phyloP scores from a whole-genome alignment of 2,797 vertebrate species.

The Scarus forsteni region DNA sequence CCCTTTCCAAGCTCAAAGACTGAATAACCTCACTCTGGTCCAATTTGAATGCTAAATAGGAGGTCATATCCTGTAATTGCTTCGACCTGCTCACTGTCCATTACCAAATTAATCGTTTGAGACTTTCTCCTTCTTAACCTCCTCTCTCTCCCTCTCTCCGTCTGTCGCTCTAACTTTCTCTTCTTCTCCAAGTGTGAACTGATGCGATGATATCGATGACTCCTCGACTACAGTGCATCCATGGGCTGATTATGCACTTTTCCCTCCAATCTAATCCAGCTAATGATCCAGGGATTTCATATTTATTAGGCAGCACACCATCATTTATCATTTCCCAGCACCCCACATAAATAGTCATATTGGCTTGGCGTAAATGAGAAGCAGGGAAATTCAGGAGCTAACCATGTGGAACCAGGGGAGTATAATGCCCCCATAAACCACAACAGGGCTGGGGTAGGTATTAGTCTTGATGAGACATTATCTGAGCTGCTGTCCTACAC shows the following conservation, averaged over 20 bases:
- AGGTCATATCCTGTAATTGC: conserved; percentile 55
- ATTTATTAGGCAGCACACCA: conserved; percentile 64
- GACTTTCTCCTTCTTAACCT: conserved; percentile 21
- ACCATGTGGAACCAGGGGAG: conserved; percentile 43
- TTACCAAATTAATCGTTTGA: conserved; percentile 55
- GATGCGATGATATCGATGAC: conserved; percentile 58
- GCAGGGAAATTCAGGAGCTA: conserved; percentile 49
- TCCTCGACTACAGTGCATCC: conserved; percentile 50
- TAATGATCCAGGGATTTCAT: conserved; percentile 79
- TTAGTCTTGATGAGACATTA: conserved; percentile 44
- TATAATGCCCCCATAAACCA: conserved; percentile 38
- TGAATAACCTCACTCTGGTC: conserved; percentile 34
- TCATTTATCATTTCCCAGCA: conserved; percentile 70
- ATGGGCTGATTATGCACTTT: conserved; percentile 74
- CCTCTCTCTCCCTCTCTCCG: conserved; percentile 5
- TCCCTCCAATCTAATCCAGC: conserved; percentile 72
- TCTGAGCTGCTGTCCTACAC: conserved; percentile 3
- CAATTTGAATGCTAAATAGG: conserved; percentile 64
- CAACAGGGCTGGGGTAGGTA: conserved; percentile 32
- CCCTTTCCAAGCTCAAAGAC: conserved; percentile 14
- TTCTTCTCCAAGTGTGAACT: conserved; percentile 23
- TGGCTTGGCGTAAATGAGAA: conserved; percentile 68
- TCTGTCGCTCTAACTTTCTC: conserved; percentile 24
- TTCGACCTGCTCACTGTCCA: conserved; percentile 43
- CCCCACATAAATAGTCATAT: conserved; percentile 65